Percentiles rank a stretch among this genome's conserved stretches.
phyloP scores from a whole-genome alignment of 1,140 invertebrate species.

The Grapholita molesta region DNA sequence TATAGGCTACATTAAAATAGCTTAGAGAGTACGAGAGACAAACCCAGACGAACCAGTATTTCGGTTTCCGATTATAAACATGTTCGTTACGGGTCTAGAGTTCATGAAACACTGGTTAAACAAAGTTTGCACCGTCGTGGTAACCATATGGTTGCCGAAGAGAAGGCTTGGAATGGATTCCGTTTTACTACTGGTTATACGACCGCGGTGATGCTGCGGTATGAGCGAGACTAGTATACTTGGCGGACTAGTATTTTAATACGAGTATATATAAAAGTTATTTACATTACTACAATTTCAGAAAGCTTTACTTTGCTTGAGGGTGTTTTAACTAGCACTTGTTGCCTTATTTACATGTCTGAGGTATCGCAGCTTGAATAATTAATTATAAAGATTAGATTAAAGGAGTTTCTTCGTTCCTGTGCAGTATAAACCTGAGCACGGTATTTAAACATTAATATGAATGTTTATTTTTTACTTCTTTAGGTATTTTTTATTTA shows the following conservation, averaged over 20 bases:
- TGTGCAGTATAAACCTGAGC: background rate
- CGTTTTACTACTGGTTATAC: constrained; percentile 10
- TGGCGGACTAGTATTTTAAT: no score
- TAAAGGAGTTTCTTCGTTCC: background rate
- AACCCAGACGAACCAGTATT: background rate
- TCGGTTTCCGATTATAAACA: background rate
- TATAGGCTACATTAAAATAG: background rate
- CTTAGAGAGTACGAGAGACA: background rate
- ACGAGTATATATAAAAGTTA: background rate
- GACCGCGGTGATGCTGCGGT: background rate
- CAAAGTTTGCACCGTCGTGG: background rate
- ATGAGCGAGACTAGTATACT: background rate
- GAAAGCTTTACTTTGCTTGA: background rate
- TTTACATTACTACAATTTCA: background rate
- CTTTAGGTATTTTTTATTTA: background rate
- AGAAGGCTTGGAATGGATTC: background rate
- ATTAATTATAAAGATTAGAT: background rate
- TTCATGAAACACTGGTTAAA: background rate
- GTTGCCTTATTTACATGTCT: background rate
- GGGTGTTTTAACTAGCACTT: background rate
- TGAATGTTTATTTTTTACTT: background rate
- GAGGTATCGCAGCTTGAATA: background rate
- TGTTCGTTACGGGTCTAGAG: background rate
- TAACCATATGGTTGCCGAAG: background rate
- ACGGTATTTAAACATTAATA: background rate